A percentile compares a stretch with the other conserved stretches of the same genome.
These are phyloP conservation scores for Himalopsyche japonica DNA, from an alignment of 2,888 invertebrate species.

Conservation along the genomic window DNA sequence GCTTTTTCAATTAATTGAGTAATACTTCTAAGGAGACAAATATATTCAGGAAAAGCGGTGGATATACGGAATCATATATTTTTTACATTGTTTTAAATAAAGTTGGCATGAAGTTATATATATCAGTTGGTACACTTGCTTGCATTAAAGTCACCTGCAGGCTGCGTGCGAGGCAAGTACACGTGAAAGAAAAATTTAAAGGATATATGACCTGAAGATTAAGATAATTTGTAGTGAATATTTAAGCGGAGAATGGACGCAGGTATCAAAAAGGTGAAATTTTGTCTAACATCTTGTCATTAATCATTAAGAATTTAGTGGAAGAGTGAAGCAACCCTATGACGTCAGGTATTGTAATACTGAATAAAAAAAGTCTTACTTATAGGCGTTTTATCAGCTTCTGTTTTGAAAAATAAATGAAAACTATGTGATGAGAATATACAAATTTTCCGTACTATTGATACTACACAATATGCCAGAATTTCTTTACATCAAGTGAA, in stretches of 20 bases:
- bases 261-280: neutral
- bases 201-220: neutral
- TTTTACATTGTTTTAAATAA: too few relatives aligned
- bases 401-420: neutral
- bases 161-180: neutral
- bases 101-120: too few relatives aligned
- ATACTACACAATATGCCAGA: too few relatives aligned
- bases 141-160: neutral
- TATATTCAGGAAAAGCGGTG: too few relatives aligned
- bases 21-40: too few relatives aligned
- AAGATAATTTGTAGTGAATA: neutral
- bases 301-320: neutral
- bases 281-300: neutral
- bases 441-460: too few relatives aligned
- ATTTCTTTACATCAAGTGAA: too few relatives aligned
- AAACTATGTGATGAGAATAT: too few relatives aligned
- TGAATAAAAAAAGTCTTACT: neutral
- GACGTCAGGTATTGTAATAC: neutral
- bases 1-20: too few relatives aligned
- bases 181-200: neutral
- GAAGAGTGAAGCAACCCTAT: neutral
- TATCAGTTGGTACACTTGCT: too few relatives aligned
- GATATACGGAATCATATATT: too few relatives aligned
- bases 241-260: neutral
- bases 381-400: neutral